Evolutionary conservation across 1,140 invertebrate species (phyloP), one percentile per base, ranked within the genome.

Genomic region (Bombus waltoni): DNA sequence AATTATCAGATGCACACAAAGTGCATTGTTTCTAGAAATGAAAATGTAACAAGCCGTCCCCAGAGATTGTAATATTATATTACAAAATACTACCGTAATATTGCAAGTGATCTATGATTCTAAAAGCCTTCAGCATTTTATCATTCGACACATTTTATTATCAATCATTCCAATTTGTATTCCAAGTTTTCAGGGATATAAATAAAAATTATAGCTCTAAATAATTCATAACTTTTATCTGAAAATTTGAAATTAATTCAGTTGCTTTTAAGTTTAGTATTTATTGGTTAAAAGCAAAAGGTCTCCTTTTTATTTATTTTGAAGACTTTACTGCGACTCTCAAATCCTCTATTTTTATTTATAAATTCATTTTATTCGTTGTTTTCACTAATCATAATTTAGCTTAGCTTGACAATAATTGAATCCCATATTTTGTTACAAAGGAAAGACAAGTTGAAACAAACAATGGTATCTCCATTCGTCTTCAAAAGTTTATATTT

Each of bases 11-110:
- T 18, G 25, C 28, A 47, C 1, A 22, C 15, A n/a, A 44, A 44
- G 71, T 44, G n/a, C 28, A 73, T 73, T 42, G 72, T 44, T 47
- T 44, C 40, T n/a, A 73, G 40, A 42, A 72, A 72, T 42, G 40
- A 72, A 72, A 40, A 70, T 40, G 35, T 38, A 70, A 70, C 35
- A 32, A 40, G n/a, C 10, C 10, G 35, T 70, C 35, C 13, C 35
- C 22, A 40, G 35, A 70, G 35, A 70, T 22, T 70, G 3, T 40
- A 70, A 40, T 38, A 38, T 53, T 53, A 28, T 10, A n/a, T 38
- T 25, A 25, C 35, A 38, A 38, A 53, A 53, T 38, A 4, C 32
- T 25, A 15, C 3, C 25, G 35, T 38, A 70, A 38, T 70, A 15
- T 38, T 10, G 22, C 40, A 70, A 22, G 68, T 70, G 25, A 70